phyloP scores from a whole-genome alignment of 2,797 vertebrate genomes.

The Centropyge bicolor region DNA sequence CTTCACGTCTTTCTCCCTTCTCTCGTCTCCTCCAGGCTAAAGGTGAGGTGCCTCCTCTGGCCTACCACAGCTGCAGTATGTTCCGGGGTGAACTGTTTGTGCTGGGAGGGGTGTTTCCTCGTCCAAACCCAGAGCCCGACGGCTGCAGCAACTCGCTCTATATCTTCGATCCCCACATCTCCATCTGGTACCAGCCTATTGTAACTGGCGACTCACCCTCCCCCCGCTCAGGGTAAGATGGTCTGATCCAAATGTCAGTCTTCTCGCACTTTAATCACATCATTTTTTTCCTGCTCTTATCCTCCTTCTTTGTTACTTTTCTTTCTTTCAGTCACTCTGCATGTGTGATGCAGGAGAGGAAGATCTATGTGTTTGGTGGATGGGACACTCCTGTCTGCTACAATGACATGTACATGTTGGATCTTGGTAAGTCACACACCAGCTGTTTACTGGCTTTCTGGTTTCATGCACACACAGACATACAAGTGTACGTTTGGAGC shows the following conservation, averaged over 20 bases:
- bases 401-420: slow-evolving; percentile 88
- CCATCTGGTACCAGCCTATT: slow-evolving; percentile 89
- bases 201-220: slow-evolving; percentile 85
- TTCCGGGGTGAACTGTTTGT: slow-evolving; percentile 87
- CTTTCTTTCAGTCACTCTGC: slow-evolving; percentile 85
- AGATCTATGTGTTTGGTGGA: slow-evolving; percentile 88
- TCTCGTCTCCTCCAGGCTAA: slow-evolving; percentile 76
- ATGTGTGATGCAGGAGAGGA: slow-evolving; percentile 86
- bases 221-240: slow-evolving; percentile 78
- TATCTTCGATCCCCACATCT: slow-evolving; percentile 88
- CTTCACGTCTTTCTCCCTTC: background rate
- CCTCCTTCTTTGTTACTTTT: background rate
- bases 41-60: slow-evolving; percentile 86
- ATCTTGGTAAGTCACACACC: slow-evolving; percentile 83
- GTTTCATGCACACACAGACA: background rate
- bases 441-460: no score
- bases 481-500: no score
- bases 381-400: slow-evolving; percentile 90
- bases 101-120: slow-evolving; percentile 86
- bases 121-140: slow-evolving; percentile 85
- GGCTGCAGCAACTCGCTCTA: slow-evolving; percentile 89
- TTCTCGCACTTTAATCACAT: background rate
- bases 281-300: rapidly evolving
- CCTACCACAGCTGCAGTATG: slow-evolving; percentile 87
- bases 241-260: background rate